Evolutionary conservation across 2,797 vertebrate species (phyloP), one percentile per base, ranked within the genome.

Genomic region (Kryptopterus vitreolus): DNA sequence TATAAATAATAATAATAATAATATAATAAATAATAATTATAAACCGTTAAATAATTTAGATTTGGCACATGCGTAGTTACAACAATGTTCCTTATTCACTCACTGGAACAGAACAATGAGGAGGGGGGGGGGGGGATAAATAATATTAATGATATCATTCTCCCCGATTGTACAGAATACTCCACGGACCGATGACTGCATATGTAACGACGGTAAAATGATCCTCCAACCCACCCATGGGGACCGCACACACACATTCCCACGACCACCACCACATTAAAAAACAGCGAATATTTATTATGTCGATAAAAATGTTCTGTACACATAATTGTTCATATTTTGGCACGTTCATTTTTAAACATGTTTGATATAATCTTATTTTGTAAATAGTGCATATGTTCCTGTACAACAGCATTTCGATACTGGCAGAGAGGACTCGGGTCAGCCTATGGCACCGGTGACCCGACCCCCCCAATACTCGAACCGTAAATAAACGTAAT

Each of bases 271-370:
- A 94, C 92, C 94, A 94, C 66, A 92, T 93, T 95, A 94, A 94
- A 95, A 94, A 95, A 94, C 94, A 95, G 93, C 94, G 92, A 88
- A 94, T 93, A 93, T 96, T 96, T 93, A 91, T 94, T 94, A 91
- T 94, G 94, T 83, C 50, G 78, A 87, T 86, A 84, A 87, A 88
- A 88, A 85, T 87, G 86, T 29, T 87, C 84, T 88, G 84, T 86
- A 94, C 92, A 86, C 82, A 71, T 85, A 86, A 85, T 84, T 84
- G 79, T 85, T 87, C 86, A 87, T 82, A 83, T 94, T 95, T 96
- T 96, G 95, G 95, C 95, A 95, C 95, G 92, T 94, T 84, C 80
- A 88, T 88, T 90, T 75, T 75, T 85, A 81, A 87, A 86, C 85
- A 87, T 81, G 86, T 83, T 73, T 82, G 85, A 89, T 87, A 88